These are phyloP conservation scores for Sesamia nonagrioides DNA, from an alignment of 1,140 invertebrate genomes.

Conservation along the genomic window DNA sequence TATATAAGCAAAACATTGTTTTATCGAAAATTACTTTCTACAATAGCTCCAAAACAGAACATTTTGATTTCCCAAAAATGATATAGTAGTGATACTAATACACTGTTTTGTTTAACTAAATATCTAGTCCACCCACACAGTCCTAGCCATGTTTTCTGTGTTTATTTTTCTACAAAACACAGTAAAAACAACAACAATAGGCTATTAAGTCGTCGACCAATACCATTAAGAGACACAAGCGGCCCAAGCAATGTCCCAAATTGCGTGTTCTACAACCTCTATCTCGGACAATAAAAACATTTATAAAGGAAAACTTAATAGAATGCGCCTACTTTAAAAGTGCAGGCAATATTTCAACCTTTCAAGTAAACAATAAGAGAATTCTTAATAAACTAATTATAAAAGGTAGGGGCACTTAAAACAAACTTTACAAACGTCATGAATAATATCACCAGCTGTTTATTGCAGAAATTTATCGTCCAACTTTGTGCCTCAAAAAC, in stretches of 20 bases:
- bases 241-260: constrained; percentile 6
- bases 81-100: neutral
- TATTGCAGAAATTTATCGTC: constrained; percentile 79
- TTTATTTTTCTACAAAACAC: neutral
- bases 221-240: neutral
- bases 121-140: neutral
- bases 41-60: neutral
- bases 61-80: neutral
- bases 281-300: constrained; percentile 22
- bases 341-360: constrained; percentile 38
- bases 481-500: constrained; percentile 77
- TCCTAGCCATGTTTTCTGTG: neutral
- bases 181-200: constrained; percentile 12
- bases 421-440: constrained; percentile 79
- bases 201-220: constrained; percentile 11
- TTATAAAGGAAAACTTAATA: constrained; percentile 22
- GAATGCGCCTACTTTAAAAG: constrained; percentile 44
- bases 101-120: neutral
- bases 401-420: constrained; percentile 66
- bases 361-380: constrained; percentile 59
- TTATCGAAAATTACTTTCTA: neutral
- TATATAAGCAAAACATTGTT: neutral
- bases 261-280: constrained; percentile 26
- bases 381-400: constrained; percentile 70
- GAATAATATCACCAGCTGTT: constrained; percentile 82